Percentiles rank a stretch among this genome's conserved stretches.
phyloP scores from a whole-genome alignment of 2,888 invertebrate species.

The Ernsta delagoae region DNA sequence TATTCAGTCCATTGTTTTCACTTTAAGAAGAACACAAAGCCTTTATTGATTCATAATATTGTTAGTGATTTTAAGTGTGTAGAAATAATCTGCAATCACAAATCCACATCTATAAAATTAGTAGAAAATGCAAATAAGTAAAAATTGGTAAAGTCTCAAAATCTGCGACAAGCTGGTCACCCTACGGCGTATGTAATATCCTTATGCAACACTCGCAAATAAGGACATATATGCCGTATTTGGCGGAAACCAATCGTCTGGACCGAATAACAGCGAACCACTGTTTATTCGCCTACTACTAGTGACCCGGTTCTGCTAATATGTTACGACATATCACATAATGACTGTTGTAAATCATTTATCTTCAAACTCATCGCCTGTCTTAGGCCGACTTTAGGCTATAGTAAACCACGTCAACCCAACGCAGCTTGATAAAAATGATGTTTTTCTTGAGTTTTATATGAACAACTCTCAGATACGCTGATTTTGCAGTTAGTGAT shows the following conservation, averaged over 20 bases:
- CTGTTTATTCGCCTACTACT: background rate
- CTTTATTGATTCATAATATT: too few species aligned
- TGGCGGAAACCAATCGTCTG: constrained; percentile 2
- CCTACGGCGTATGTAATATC: background rate
- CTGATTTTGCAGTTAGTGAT: too few species aligned
- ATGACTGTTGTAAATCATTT: too few species aligned
- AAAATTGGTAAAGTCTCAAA: background rate
- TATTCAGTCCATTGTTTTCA: too few species aligned
- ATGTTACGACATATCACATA: background rate
- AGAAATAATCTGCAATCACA: background rate
- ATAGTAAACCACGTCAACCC: too few species aligned
- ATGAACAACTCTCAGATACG: too few species aligned
- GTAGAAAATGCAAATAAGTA: background rate
- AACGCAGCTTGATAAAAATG: too few species aligned
- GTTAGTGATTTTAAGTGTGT: too few species aligned
- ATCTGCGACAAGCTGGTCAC: background rate
- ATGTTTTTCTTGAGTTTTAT: too few species aligned
- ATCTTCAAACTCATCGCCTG: too few species aligned
- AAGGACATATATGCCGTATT: background rate
- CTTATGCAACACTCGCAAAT: constrained; percentile 1
- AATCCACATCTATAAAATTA: background rate
- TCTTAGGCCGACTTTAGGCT: too few species aligned
- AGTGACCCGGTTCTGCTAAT: background rate
- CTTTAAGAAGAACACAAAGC: too few species aligned
- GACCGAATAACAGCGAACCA: background rate